A percentile compares a stretch with the other conserved stretches of the same genome.
Evolutionary conservation across 2,888 invertebrate species (phyloP).

Genomic region (Azorinus chamasolen): DNA sequence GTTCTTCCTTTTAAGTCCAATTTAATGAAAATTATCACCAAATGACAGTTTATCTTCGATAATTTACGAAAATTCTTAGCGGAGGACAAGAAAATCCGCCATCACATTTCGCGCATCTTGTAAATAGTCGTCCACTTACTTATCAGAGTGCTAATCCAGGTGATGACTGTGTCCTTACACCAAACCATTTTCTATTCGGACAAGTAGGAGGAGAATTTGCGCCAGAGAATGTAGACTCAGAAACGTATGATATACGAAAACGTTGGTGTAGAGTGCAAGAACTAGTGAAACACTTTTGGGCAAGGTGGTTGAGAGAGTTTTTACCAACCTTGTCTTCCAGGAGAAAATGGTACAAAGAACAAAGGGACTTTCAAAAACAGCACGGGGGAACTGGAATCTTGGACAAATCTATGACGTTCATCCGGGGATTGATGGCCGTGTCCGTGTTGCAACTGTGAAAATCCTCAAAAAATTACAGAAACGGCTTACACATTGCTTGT

Average conservation of each 20-base stretch:
- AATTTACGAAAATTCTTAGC: conserved; percentile 56
- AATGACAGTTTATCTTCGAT: too few species aligned
- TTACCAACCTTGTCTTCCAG: too few species aligned
- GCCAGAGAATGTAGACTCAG: too few species aligned
- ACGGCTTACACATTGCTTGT: conserved; percentile 38
- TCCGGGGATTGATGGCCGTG: conserved; percentile 50
- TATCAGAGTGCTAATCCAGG: too few species aligned
- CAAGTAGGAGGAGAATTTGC: too few species aligned
- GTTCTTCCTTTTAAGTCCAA: too few species aligned
- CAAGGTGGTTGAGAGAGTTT: conserved; percentile 23
- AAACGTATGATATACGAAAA: too few species aligned
- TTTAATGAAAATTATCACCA: too few species aligned
- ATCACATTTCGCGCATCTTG: conserved; percentile 51
- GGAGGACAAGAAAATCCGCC: conserved; percentile 60
- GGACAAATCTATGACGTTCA: conserved; percentile 43
- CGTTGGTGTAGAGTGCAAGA: conserved; percentile 62
- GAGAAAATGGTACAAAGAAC: conserved; percentile 35
- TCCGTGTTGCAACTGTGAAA: conserved; percentile 29
- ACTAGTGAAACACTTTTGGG: conserved; percentile 55
- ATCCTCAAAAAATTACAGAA: conserved; percentile 17
- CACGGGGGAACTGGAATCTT: too few species aligned
- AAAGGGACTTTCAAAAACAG: conserved; percentile 33
- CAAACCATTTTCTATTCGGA: conserved; percentile 64
- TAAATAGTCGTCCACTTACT: conserved; percentile 59
- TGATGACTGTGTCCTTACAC: conserved; percentile 38